Evolutionary conservation across 1,140 invertebrate genomes (phyloP), one percentile per base, ranked within the genome.

Genomic region (Temnothorax curvispinosus): DNA sequence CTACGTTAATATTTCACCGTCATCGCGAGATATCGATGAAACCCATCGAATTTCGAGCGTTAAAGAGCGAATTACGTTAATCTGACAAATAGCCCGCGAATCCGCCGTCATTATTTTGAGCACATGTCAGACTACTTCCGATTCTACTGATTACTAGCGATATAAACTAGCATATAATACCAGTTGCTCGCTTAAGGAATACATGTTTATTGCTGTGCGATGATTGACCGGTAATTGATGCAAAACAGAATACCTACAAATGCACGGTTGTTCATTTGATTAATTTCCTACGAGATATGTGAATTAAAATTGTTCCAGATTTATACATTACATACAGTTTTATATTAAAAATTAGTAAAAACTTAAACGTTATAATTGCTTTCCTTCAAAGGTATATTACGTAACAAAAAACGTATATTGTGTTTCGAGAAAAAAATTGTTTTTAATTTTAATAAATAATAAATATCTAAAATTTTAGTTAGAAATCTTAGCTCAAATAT

Each of bases 1-100:
- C 54, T 78, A 74, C 85, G 72, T 89, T 78, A 89, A 90, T 90
- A 89, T 89, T 89, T 89, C 77, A 74, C 60, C 64, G 65, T 60
- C 54, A 80, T 47, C 32, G 50, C 54, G 67, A 74, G 69, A 13
- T 35, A 47, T 35, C 58, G 52, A 15, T 38, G 74, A 85, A 86
- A 80, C 50, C 15, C 75, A 54, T 65, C 47, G 47, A 86, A 80
- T 81, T 80, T 75, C 67, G 8, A 62, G 44, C 80, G 47, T 78
- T 71, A 74, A 75, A 60, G 80, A 84, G 69, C 67, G 44, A 60
- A 84, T 84, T 84, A 84, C 80, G 54, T 84, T 84, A 84, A 84
- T 84, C 69, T 84, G 80, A 84, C 80, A 84, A 84, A 84, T 84
- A 75, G 69, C 56, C 80, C 69, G 62, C 77, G 77, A 13, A 80